Evolutionary conservation across 2,888 invertebrate species (phyloP), one percentile per base, ranked within the genome.

Genomic region (Rotaria macrura): DNA sequence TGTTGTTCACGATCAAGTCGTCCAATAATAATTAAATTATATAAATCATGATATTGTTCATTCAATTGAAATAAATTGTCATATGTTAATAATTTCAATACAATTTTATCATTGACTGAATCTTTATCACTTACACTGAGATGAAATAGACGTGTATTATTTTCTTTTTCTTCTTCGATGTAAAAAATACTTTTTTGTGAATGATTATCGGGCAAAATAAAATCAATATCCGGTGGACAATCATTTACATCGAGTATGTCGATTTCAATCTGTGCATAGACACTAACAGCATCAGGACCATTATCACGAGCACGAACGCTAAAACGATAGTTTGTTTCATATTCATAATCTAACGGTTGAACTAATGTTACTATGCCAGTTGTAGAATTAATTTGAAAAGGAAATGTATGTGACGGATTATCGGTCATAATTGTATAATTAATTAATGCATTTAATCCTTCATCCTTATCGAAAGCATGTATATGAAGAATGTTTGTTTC

Each of bases 1-100:
- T 79, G 79, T 43, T 43, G 23, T 79, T 79, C 79, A 43, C 79
- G 23, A 79, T 79, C 79, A 25, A 79, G n/a, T 79, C 43, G 20
- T 12, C 79, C 43, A n/a, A 79, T 79, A 79, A 79, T n/a, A 43
- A 43, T 25, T 79, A 79, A 43, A n/a, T 25, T 43, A 43, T 79
- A 79, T 43, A 79, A 43, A 79, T 79, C 79, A n/a, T 40, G 40
- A 43, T 79, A 79, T 79, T 79, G 79, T 79, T 79, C 79, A 79
- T 43, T 79, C n/a, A 79, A 79, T 79, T 79, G 79, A 79, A 79
- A 79, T 79, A 79, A 79, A 79, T 79, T 25, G 40, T 40, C 25
- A 43, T 79, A 43, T 25, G 43, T 79, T 43, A 79, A 79, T 79
- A 79, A 79, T 43, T 43, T 79, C n/a, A 79, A 79, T 40, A 43